phyloP scores from a whole-genome alignment of 2,888 invertebrate genomes.

The Idaea aversata region DNA sequence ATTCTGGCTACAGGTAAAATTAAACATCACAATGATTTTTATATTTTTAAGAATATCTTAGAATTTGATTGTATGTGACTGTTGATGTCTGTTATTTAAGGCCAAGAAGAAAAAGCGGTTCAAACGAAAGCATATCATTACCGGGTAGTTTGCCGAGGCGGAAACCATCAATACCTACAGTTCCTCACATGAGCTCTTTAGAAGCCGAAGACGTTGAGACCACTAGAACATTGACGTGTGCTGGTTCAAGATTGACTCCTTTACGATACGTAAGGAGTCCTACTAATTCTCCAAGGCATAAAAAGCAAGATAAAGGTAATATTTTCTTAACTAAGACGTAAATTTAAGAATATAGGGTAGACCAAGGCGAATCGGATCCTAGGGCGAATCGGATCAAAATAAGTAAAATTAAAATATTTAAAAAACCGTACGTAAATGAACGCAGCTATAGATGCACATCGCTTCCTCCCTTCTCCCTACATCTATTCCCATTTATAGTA shows the following conservation, averaged over 20 bases:
- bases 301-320: constrained; percentile 64
- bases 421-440: no score
- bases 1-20: constrained; percentile 66
- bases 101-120: constrained; percentile 72
- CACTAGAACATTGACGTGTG: constrained; percentile 69
- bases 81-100: constrained; percentile 38
- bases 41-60: background rate
- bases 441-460: no score
- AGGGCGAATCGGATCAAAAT: no score
- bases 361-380: no score
- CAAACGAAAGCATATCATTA: constrained; percentile 83
- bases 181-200: constrained; percentile 70
- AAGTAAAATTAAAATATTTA: no score
- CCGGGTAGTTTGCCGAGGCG: constrained; percentile 82
- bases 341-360: no score
- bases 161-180: constrained; percentile 78
- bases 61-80: constrained; percentile 5
- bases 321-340: background rate
- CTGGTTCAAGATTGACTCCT: constrained; percentile 72
- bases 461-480: no score
- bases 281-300: constrained; percentile 76
- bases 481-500: no score
- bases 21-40: background rate
- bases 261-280: constrained; percentile 69
- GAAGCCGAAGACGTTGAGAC: constrained; percentile 77